Percentiles rank a stretch among this genome's conserved stretches.
Evolutionary conservation across 2,888 invertebrate genomes (phyloP).

Genomic region (Hyles lineata): DNA sequence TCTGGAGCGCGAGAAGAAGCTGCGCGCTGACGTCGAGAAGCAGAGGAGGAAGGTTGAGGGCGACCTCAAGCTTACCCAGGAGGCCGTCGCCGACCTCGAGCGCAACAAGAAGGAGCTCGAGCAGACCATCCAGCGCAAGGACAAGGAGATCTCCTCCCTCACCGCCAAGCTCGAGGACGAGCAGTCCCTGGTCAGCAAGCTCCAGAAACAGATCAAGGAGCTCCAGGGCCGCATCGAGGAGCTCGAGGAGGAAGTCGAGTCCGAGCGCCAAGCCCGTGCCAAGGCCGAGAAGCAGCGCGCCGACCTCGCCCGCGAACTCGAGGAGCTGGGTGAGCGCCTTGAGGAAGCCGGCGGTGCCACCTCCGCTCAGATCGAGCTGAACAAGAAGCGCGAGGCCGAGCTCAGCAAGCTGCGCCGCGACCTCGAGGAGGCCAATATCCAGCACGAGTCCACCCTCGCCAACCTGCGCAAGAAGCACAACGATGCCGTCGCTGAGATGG

Average conservation of each 20-base stretch:
- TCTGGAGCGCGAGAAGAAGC: conserved; percentile 99
- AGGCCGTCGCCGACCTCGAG: conserved; percentile 98
- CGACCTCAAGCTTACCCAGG: conserved; percentile 99
- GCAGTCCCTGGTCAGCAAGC: conserved; percentile 98
- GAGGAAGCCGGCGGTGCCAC: conserved; percentile 99
- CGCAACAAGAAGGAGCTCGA: conserved; percentile 99
- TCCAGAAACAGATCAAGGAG: conserved; percentile 99
- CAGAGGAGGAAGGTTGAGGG: conserved; percentile 99
- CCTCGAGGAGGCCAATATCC: conserved; percentile 99
- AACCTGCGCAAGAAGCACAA: conserved; percentile 99
- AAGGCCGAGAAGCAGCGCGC: conserved; percentile 99
- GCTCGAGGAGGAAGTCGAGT: conserved; percentile 99
- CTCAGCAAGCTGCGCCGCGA: conserved; percentile 99
- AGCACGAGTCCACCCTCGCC: conserved; percentile 98
- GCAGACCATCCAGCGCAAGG: conserved; percentile 99
- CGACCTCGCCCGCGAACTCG: conserved; percentile 98
- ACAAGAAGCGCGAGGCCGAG: conserved; percentile 99
- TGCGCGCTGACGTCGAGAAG: conserved; percentile 99
- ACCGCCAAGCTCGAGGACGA: conserved; percentile 99
- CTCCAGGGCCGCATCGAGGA: conserved; percentile 99
- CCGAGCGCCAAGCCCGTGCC: conserved; percentile 98
- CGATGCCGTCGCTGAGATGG: conserved; percentile 99
- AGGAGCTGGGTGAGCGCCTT: conserved; percentile 97
- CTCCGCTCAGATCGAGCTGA: conserved; percentile 99
- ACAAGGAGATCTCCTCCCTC: conserved; percentile 98